Conservation (phyloP, 2,888 invertebrate genomes). For the Nasonovia ribisnigri region DNA sequence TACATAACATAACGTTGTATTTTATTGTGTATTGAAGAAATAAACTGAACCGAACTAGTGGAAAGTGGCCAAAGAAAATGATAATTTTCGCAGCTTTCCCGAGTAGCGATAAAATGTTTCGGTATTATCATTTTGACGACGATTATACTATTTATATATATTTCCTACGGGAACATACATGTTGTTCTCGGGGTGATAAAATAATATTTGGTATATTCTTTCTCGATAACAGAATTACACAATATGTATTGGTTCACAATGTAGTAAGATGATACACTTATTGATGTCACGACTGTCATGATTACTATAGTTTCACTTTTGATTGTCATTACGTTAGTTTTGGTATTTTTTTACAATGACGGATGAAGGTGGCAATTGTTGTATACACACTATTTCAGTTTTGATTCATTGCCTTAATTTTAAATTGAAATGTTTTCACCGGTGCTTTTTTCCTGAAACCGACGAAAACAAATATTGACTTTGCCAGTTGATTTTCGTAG, state of each 20-base stretch:
- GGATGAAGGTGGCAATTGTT: not conserved
- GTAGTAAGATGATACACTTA: not conserved
- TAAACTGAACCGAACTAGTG: not conserved
- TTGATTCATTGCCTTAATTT: not conserved
- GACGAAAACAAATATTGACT: not conserved
- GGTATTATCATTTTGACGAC: not conserved
- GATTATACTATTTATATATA: not conserved
- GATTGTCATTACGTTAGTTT: not conserved
- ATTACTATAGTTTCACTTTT: not conserved
- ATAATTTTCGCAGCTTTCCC: not conserved
- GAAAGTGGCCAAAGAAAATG: not conserved
- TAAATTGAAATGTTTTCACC: not conserved
- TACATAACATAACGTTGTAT: not conserved
- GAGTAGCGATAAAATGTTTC: not conserved
- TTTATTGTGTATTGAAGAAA: not conserved
- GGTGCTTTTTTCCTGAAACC: not conserved
- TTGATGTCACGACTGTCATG: not conserved
- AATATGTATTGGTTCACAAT: not conserved
- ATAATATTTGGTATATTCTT: not conserved
- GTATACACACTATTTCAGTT: not conserved
- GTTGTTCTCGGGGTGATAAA: not conserved
- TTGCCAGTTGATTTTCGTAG: constrained; percentile 2
- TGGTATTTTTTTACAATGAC: not conserved
- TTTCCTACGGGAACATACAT: not conserved
- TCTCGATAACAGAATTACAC: not conserved